Base-by-base conservation (phyloP, 2,888 invertebrate species). In the Amphipoea lucens region DNA sequence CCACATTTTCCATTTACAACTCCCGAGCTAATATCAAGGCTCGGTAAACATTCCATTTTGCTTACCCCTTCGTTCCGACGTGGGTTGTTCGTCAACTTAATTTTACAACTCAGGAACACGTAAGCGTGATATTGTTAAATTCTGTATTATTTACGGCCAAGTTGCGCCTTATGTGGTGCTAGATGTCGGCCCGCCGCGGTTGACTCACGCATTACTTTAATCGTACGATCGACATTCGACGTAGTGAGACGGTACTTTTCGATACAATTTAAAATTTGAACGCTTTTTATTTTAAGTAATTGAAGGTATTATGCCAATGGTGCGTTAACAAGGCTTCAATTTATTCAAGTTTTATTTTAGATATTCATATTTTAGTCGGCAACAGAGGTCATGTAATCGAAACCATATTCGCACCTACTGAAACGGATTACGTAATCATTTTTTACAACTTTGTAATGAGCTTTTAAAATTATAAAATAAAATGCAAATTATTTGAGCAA, bases 81-180 rank as follows among this genome's bases (percentile, higher is more conserved):
- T 89, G 86, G 88, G 84, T 83, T 87, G 87, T 88, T 90, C 91
- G 92, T 92, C 90, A 92, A 92, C 91, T 92, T 94, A 92, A 94
- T 94, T 94, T 95, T 93, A 95, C 94, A 94, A 92, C 93, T 87
- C 81, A 90, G 91, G 90, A 92, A 91, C 95, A 95, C 94, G 95
- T 89, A 88, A 92, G 84, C 88, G 83, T 89, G 82, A 89, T 89
- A 86, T 89, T 86, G 88, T 89, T 89, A 84, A 89, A 87, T 84
- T 87, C 82, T 69, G 84, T 87, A 88, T 88, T 88, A 90, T 91
- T 90, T 91, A 90, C 89, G 84, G 79, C 82, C 65, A 81, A 89
- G 87, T 89, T 82, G 83, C 81, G 88, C 86, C 84, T 92, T 91
- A 92, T 91, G 82, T 90, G 89, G 91, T 91, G 93, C 90, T 91